A percentile compares a stretch with the other conserved stretches of the same genome.
Evolutionary conservation across 2,797 vertebrate species (phyloP).

Genomic region (Micrastur ruficollis): DNA sequence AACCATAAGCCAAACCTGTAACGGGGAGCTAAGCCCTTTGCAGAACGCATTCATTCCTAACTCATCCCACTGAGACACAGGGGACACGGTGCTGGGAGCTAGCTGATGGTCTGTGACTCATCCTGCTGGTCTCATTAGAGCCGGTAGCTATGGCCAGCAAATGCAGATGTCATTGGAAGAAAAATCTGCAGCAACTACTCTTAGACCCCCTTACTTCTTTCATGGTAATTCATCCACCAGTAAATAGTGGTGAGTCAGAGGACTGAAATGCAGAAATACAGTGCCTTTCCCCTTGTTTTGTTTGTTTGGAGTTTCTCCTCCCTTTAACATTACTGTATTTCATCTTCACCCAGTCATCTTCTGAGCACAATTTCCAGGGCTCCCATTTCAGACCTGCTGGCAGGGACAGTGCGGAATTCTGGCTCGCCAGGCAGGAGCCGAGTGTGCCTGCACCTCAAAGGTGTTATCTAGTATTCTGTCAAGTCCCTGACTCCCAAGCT

Average conservation of each 20-base stretch:
- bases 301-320: fast-evolving
- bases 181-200: background rate
- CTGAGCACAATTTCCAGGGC: background rate
- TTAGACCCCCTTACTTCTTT: background rate
- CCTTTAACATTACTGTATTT: background rate
- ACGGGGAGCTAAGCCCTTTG: background rate
- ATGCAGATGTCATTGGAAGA: background rate
- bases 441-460: background rate
- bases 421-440: background rate
- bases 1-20: background rate
- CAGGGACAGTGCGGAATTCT: background rate
- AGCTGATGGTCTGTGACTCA: background rate
- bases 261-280: background rate
- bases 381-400: background rate
- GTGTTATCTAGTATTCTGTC: background rate
- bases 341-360: background rate
- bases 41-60: background rate
- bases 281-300: background rate
- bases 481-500: background rate
- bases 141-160: background rate
- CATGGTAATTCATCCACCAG: background rate
- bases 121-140: background rate
- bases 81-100: background rate
- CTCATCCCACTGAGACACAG: background rate
- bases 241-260: background rate